These are phyloP conservation scores for Brachypodius melanocephalos DNA, from an alignment of 2,113 vertebrate species.

Conservation along the genomic window DNA sequence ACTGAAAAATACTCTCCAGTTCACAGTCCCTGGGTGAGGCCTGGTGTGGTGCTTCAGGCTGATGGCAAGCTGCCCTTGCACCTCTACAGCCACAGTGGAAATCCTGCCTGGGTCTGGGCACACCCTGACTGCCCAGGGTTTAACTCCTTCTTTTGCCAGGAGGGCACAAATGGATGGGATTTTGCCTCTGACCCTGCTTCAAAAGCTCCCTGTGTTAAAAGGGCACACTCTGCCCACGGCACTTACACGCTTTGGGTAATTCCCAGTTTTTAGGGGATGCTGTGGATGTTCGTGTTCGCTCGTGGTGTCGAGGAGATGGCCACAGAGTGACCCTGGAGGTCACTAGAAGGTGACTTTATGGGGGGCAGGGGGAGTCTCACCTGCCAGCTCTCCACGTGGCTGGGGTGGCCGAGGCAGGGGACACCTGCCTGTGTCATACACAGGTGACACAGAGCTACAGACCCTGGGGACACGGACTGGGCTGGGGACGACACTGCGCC, in stretches of 20 bases:
- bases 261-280: background rate
- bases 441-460: background rate
- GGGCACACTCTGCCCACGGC: background rate
- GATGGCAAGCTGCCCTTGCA: background rate
- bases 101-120: background rate
- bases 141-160: background rate
- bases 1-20: background rate
- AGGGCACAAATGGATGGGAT: background rate
- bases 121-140: background rate
- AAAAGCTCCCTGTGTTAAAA: background rate
- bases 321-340: background rate
- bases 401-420: background rate
- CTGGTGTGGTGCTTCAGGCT: background rate
- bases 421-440: background rate
- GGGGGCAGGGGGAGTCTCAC: background rate
- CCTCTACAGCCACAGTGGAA: background rate
- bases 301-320: fast-evolving
- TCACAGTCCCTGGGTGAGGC: background rate
- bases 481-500: constrained; percentile 38
- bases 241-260: background rate
- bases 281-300: background rate
- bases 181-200: background rate
- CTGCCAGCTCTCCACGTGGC: background rate
- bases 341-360: background rate
- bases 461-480: background rate